Conservation (phyloP, 1,140 invertebrate species). For the Dinothrombium tinctorium region DNA sequence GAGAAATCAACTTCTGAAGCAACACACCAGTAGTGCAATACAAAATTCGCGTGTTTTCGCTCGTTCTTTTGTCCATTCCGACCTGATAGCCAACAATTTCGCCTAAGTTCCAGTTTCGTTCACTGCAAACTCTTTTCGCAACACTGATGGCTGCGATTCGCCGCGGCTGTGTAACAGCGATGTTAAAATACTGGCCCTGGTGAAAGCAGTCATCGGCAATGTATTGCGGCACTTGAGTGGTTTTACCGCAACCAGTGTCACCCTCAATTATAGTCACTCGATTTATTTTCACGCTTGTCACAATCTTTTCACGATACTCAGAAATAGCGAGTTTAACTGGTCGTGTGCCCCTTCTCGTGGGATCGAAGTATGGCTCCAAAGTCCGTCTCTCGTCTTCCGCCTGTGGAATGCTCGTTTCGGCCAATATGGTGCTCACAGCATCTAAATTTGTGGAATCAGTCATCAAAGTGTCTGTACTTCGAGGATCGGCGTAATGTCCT, state of each 20-base stretch:
- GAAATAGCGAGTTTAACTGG: too few species aligned
- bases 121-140: slow-evolving; percentile 45
- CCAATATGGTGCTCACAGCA: too few species aligned
- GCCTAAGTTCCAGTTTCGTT: slow-evolving; percentile 46
- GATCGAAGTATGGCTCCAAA: too few species aligned
- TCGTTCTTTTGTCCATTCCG: slow-evolving; percentile 31
- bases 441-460: too few species aligned
- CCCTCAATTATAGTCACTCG: slow-evolving; percentile 66
- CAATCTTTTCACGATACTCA: too few species aligned
- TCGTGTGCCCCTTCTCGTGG: too few species aligned
- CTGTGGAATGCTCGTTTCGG: too few species aligned
- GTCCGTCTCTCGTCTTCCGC: too few species aligned
- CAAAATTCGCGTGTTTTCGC: slow-evolving; percentile 45
- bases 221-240: slow-evolving; percentile 59
- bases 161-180: slow-evolving; percentile 65
- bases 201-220: slow-evolving; percentile 49
- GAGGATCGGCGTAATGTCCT: too few species aligned
- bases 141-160: slow-evolving; percentile 60
- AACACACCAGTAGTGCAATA: slow-evolving; percentile 60
- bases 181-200: slow-evolving; percentile 37
- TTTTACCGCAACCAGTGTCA: slow-evolving; percentile 77
- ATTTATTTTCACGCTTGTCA: slow-evolving; percentile 28
- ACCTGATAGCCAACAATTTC: slow-evolving; percentile 61
- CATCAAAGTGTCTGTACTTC: too few species aligned
- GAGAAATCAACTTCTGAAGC: slow-evolving; percentile 34